These are phyloP conservation scores for Ochropleura plecta DNA, from an alignment of 2,888 invertebrate species.

Conservation along the genomic window DNA sequence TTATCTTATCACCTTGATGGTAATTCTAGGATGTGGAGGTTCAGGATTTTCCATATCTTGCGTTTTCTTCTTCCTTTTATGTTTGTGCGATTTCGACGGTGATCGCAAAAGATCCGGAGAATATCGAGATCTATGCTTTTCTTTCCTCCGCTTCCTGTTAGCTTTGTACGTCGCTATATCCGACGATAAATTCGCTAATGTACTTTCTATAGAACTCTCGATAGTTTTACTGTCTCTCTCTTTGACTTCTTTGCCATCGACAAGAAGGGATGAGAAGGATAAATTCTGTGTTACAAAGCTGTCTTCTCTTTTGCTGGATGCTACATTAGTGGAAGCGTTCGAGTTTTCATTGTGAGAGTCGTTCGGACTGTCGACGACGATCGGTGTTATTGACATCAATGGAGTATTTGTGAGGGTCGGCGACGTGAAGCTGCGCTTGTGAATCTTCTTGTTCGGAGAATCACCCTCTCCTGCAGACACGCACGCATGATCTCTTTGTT, in stretches of 20 bases:
- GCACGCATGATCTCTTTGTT: conserved; percentile 79
- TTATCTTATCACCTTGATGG: conserved; percentile 92
- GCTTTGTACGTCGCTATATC: conserved; percentile 90
- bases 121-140: conserved; percentile 94
- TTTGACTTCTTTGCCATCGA: conserved; percentile 83
- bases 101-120: conserved; percentile 92
- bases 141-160: conserved; percentile 93
- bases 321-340: conserved; percentile 81
- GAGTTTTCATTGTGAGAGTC: conserved; percentile 89
- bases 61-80: conserved; percentile 95
- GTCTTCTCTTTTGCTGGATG: conserved; percentile 73
- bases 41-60: conserved; percentile 91
- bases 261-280: conserved; percentile 87
- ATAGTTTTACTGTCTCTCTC: conserved; percentile 86
- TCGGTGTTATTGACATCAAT: conserved; percentile 89
- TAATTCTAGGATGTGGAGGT: conserved; percentile 93
- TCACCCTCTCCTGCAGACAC: conserved; percentile 75
- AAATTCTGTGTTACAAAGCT: conserved; percentile 82
- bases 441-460: conserved; percentile 80
- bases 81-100: conserved; percentile 94
- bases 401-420: conserved; percentile 88
- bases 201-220: conserved; percentile 87
- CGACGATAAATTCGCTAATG: conserved; percentile 86
- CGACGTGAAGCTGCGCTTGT: conserved; percentile 88
- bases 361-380: conserved; percentile 88